Evolutionary conservation across 2,888 invertebrate species (phyloP).

Genomic region (Melolontha melolontha): DNA sequence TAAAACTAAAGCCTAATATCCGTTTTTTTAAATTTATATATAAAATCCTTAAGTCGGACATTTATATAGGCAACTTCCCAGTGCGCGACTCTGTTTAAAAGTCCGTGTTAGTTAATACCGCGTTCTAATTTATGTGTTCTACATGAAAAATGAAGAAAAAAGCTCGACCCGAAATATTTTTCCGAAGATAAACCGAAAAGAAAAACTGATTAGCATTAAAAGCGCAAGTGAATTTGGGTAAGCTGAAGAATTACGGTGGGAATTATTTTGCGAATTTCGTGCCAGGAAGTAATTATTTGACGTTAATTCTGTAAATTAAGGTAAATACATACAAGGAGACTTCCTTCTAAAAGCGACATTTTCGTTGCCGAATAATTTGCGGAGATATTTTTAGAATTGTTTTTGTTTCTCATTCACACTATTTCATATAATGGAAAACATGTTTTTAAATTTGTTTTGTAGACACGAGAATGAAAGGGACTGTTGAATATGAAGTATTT

Average conservation of each 20-base stretch:
- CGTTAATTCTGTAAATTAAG: conserved; percentile 28
- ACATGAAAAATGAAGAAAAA: not conserved
- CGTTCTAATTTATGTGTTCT: conserved; percentile 1
- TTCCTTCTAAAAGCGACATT: not conserved
- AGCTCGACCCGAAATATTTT: not conserved
- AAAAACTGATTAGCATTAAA: conserved; percentile 8
- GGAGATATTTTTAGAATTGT: too few relatives aligned
- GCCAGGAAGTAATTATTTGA: conserved; percentile 16
- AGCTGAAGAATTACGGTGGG: not conserved
- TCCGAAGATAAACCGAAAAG: conserved; percentile 10
- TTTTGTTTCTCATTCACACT: too few relatives aligned
- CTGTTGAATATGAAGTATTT: too few relatives aligned
- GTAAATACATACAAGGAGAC: conserved; percentile 1
- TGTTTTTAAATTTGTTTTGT: too few relatives aligned
- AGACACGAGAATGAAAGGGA: too few relatives aligned
- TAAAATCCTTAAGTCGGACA: conserved; percentile 1
- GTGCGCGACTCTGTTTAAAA: not conserved
- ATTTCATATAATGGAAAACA: too few relatives aligned
- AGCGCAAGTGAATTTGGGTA: conserved; percentile 3
- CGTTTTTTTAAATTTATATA: not conserved
- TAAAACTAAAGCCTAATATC: not conserved
- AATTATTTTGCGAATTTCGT: conserved; percentile 12
- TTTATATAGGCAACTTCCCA: not conserved
- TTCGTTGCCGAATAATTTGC: too few relatives aligned
- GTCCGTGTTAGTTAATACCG: not conserved